Base-by-base conservation (phyloP, 2,113 vertebrate genomes). In the Astur gentilis region DNA sequence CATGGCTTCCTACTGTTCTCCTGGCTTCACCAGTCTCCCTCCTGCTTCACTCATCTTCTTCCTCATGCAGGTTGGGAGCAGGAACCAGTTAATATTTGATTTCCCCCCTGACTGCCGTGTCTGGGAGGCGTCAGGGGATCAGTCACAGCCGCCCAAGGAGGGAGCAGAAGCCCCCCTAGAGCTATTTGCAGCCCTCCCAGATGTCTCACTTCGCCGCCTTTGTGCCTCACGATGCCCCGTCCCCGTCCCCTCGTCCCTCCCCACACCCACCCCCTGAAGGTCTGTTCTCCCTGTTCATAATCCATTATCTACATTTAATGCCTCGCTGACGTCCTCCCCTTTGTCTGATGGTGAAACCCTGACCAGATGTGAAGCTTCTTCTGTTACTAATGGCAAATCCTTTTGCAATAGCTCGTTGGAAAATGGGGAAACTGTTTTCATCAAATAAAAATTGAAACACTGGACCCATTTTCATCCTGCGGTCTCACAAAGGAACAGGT, bases 231-330 rank as follows among this genome's bases (percentile, higher is more conserved):
- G 19, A 61, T 62, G 64, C 73, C 55, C 69, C 0, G 0, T 52
- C 73, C 55, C 69, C 0, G 0, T 52, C 62, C 66, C 50, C 38
- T 57, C 0, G 0, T 58, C 29, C 44, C 69, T 45, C 86, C 91
- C 76, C 83, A 34, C 85, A 34, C 42, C 57, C 78, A 81, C 40
- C 31, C 65, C 77, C 89, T 1, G 8, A 82, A 87, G 86, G 89
- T 78, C 93, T 95, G 83, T 86, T 87, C 84, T 89, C 91, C 70
- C 83, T 77, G 75, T 83, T 95, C 87, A 83, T 96, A 96, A 96
- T 96, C 87, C 96, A 94, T 96, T 96, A 94, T 88, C 93, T 94
- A 87, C 93, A 94, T 96, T 95, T 96, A 97, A 95, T 87, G 93
- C 93, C 94, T 97, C 27, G 21, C 67, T 81, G 84, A 90, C 12